phyloP scores from a whole-genome alignment of 2,797 vertebrate species.

The Micrastur ruficollis region DNA sequence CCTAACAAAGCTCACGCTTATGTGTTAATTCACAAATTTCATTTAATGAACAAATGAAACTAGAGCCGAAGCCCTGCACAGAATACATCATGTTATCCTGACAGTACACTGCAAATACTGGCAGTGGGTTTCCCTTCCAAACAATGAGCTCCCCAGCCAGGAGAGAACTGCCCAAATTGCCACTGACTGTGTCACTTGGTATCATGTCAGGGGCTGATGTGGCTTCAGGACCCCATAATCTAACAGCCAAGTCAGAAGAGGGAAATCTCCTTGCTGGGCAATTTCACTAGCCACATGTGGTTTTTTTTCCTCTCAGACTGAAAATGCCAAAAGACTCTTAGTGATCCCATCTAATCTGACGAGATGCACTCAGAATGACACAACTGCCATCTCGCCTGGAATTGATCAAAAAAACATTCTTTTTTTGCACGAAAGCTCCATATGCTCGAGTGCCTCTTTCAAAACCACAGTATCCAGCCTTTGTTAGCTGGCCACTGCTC shows the following conservation, averaged over 20 bases:
- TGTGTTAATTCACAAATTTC: neutral
- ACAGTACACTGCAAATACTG: neutral
- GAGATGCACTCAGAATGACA: constrained; percentile 53
- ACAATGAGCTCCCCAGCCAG: neutral
- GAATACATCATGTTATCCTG: neutral
- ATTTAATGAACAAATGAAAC: constrained; percentile 3
- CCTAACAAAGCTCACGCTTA: neutral
- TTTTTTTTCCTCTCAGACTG: neutral
- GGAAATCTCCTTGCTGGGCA: neutral
- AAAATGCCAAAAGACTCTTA: constrained; percentile 38
- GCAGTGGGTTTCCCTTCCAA: neutral
- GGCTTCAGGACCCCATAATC: neutral
- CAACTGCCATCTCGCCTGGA: constrained; percentile 60
- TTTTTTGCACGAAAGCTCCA: constrained; percentile 61
- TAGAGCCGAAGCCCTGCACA: neutral
- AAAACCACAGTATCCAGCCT: constrained; percentile 61
- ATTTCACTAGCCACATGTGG: constrained; percentile 4
- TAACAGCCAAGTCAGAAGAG: neutral
- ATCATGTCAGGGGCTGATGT: neutral
- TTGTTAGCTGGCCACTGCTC: constrained; percentile 58
- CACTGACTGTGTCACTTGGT: neutral
- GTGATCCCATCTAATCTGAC: constrained; percentile 38
- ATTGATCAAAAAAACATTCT: constrained; percentile 55
- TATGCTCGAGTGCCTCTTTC: constrained; percentile 48
- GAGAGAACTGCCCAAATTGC: neutral